Evolutionary conservation across 2,888 invertebrate genomes (phyloP), one percentile per base, ranked within the genome.

Genomic region (Steinernema hermaphroditum): DNA sequence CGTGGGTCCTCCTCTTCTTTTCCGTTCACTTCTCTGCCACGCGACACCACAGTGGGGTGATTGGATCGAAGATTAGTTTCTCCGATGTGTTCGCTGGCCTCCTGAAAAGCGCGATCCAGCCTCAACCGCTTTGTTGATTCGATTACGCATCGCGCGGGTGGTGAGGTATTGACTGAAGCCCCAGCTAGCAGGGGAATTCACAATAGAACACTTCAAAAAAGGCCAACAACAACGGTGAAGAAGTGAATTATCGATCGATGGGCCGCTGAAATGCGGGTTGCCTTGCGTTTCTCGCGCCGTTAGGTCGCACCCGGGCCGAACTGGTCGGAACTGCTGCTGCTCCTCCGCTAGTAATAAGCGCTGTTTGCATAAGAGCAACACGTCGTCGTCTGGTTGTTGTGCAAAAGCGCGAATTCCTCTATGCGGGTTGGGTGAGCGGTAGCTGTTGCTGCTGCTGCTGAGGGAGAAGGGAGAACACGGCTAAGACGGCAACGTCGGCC

Each of bases 181-280:
- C n/a, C n/a, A n/a, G n/a, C n/a, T n/a, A n/a, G n/a, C n/a, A n/a
- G n/a, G n/a, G n/a, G n/a, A n/a, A n/a, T n/a, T 41, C 43, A 41
- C 43, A 41, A 41, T 41, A 8, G 43, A 12, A 14, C 8, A 41
- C 43, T 8, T 12, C 43, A 14, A 14, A 8, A 41, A 8, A 14
- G 16, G 43, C 16, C 43, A 14, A 8, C 43, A 14, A 41, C 8
- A 41, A 14, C n/a, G 22, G n/a, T 16, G 46, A 46, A 62, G 8
- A 34, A 62, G 62, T 32, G 32, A 62, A 32, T n/a, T 29, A 62
- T 62, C 62, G 62, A 62, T 34, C n/a, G 62, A 16, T 27, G 54
- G 62, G 62, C 62, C 62, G 62, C 62, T n/a, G 62, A 32, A 62
- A 34, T 62, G 32, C 54, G 54, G 54, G 54, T 54, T 19, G 46